Percentiles rank a stretch among this genome's conserved stretches.
These are phyloP conservation scores for Steatornis caripensis DNA, from an alignment of 2,113 vertebrate genomes.

Conservation along the genomic window DNA sequence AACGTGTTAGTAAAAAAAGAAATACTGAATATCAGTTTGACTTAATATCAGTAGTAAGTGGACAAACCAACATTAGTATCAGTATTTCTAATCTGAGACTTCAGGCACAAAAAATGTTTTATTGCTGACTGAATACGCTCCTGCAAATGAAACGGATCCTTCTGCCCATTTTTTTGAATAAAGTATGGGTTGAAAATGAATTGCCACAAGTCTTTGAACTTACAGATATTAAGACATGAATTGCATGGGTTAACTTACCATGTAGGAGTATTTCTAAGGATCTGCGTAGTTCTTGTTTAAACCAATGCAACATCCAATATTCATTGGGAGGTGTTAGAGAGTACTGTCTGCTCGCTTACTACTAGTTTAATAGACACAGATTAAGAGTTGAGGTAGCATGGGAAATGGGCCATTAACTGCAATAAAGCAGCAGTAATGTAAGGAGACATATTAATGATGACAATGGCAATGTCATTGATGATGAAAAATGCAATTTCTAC, in stretches of 20 bases:
- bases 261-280: background rate
- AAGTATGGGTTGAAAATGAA: background rate
- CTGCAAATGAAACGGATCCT: background rate
- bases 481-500: slow-evolving; percentile 46
- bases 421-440: slow-evolving; percentile 47
- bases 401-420: slow-evolving; percentile 62
- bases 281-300: background rate
- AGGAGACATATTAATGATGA: slow-evolving; percentile 59
- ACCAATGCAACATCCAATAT: background rate
- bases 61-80: background rate
- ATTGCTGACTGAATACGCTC: background rate
- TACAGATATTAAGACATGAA: background rate
- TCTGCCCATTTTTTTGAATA: background rate
- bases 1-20: background rate
- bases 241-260: background rate
- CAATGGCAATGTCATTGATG: slow-evolving; percentile 55
- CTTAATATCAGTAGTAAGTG: background rate
- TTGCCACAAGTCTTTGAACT: background rate
- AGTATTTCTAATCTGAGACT: background rate
- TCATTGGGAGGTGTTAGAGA: background rate
- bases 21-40: background rate
- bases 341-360: background rate
- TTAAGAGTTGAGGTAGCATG: background rate
- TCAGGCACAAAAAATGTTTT: background rate
- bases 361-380: slow-evolving; percentile 50